Evolutionary conservation across 2,888 invertebrate genomes (phyloP), one percentile per base, ranked within the genome.

Genomic region (Cheiracanthium punctorium): DNA sequence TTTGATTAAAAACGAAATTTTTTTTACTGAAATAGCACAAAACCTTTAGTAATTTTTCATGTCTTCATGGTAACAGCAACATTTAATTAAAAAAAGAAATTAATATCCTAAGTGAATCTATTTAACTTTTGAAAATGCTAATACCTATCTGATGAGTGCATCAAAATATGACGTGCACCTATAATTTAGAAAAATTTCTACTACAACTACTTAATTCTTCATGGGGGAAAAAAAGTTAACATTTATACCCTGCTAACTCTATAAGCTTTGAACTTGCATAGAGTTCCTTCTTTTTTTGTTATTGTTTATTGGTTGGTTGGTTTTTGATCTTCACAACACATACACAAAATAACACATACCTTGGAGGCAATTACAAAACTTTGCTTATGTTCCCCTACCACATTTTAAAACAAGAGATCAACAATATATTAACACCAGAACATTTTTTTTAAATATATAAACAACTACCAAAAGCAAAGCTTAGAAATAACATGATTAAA

Each of bases 261-360:
- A 70, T 43, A 82, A 71, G 82, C 43, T 76, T 75, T 71, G 24
- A 82, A 82, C 75, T 82, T 76, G 37, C 82, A 71, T 71, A 76
- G 71, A 82, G 71, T 82, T 82, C 76, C 76, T 76, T 37, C 70
- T 70, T 70, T 69, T 37, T 74, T 37, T 37, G 4, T 37, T 10
- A 4, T 37, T 10, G n/a, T n/a, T n/a, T n/a, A n/a, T n/a, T n/a
- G n/a, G n/a, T n/a, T n/a, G n/a, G n/a, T n/a, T n/a, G n/a, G 37
- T 10, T 37, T 82, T 82, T 82, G 82, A 82, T 82, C 82, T 76
- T 76, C 58, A 82, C 82, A 76, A 76, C 76, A 76, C 82, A 82
- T 75, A 32, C 58, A 72, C 58, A 80, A 72, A 79, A 82, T 72
- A 43, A 58, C 64, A 69, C 14, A 32, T 28, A 41, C 75, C 75